Percentiles rank a stretch among this genome's conserved stretches.
Evolutionary conservation across 2,797 vertebrate genomes (phyloP).

Genomic region (Schizopygopsis malacanthus): DNA sequence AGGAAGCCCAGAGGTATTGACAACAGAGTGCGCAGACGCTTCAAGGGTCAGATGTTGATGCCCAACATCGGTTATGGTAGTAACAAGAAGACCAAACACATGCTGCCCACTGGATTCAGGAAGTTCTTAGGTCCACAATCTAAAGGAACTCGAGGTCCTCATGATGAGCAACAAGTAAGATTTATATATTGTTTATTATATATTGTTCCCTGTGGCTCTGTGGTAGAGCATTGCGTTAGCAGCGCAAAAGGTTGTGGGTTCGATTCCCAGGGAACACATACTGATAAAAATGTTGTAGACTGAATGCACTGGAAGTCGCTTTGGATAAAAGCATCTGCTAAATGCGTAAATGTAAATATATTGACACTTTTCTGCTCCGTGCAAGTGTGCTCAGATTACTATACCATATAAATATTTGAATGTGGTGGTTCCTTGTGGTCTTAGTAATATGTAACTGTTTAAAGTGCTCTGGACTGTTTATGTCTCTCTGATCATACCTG

Average conservation of each 20-base stretch:
- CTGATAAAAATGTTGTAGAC: too few species aligned
- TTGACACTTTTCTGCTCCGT: too few species aligned
- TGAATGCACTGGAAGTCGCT: too few species aligned
- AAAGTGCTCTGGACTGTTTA: background rate
- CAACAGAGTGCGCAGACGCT: slow-evolving; percentile 94
- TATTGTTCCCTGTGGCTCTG: too few species aligned
- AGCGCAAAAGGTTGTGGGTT: too few species aligned
- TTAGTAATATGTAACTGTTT: background rate
- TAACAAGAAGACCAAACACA: slow-evolving; percentile 97
- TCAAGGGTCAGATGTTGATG: slow-evolving; percentile 99
- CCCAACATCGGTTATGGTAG: slow-evolving; percentile 98
- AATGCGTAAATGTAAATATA: too few species aligned
- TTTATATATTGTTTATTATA: too few species aligned
- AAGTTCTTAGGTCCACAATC: slow-evolving; percentile 96
- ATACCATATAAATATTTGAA: background rate
- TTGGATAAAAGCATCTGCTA: too few species aligned
- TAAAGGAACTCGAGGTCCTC: slow-evolving; percentile 96
- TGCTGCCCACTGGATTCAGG: slow-evolving; percentile 94
- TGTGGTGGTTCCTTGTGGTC: background rate
- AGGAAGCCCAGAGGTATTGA: slow-evolving; percentile 98
- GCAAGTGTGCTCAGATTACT: background rate
- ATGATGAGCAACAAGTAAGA: slow-evolving; percentile 99
- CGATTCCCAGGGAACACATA: too few species aligned
- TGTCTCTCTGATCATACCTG: slow-evolving; percentile 78
- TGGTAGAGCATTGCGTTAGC: too few species aligned